phyloP scores from a whole-genome alignment of 2,113 vertebrate species.

The Tonatia bakeri region DNA sequence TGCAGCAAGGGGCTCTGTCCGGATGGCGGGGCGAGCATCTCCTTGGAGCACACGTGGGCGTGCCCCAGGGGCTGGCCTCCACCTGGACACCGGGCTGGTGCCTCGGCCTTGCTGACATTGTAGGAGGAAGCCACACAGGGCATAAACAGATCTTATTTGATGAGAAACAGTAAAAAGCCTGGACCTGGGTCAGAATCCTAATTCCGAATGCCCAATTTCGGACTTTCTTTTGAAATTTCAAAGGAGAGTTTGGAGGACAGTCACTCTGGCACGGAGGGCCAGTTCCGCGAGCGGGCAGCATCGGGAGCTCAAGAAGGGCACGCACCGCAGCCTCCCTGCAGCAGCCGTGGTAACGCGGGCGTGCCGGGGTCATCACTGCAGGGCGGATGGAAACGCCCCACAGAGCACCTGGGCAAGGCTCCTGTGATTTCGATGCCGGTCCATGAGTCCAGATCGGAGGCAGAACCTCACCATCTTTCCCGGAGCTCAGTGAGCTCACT shows the following conservation, averaged over 20 bases:
- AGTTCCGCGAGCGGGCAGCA: background rate
- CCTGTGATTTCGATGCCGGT: background rate
- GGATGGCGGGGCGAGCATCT: too few relatives aligned
- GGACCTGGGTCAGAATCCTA: background rate
- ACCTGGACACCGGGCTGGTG: background rate
- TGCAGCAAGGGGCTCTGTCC: background rate
- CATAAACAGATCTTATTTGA: background rate
- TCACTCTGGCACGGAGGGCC: background rate
- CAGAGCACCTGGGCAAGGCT: background rate
- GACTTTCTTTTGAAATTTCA: background rate
- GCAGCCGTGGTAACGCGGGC: background rate
- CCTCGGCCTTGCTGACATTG: background rate
- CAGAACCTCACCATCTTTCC: background rate
- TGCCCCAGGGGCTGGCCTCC: background rate
- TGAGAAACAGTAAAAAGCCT: background rate
- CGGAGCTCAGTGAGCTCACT: background rate
- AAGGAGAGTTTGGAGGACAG: background rate
- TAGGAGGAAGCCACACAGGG: background rate
- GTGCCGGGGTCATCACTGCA: too few relatives aligned
- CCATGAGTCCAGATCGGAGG: background rate
- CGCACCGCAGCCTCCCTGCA: too few relatives aligned
- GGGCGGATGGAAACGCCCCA: background rate
- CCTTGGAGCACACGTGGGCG: rapidly evolving
- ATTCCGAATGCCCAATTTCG: background rate
- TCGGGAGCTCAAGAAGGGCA: background rate